Percentiles rank a stretch among this genome's conserved stretches.
These are phyloP conservation scores for Pampus argenteus DNA, from an alignment of 2,797 vertebrate species.

Conservation along the genomic window DNA sequence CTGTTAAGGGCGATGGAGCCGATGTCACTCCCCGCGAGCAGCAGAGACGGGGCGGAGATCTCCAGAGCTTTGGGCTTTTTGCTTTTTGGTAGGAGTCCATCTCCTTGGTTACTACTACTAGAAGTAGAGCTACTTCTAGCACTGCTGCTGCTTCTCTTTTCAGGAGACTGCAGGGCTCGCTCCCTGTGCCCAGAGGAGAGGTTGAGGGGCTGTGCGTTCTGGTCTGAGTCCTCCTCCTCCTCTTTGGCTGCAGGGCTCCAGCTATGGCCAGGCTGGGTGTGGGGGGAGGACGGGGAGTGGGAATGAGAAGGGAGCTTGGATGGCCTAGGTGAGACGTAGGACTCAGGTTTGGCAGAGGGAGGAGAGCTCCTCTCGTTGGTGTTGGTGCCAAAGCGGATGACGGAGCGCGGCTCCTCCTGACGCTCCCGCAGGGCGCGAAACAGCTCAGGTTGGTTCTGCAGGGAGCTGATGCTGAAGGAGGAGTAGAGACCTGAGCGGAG, in stretches of 20 bases:
- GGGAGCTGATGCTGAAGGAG: conserved; percentile 91
- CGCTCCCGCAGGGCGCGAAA: conserved; percentile 89
- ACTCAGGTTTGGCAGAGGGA: conserved; percentile 82
- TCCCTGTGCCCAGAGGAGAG: conserved; percentile 93
- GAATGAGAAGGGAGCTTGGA: conserved; percentile 83
- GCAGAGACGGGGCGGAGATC: conserved; percentile 90
- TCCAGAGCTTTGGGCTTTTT: conserved; percentile 96
- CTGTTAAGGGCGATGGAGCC: conserved; percentile 97
- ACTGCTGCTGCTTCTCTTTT: conserved; percentile 65
- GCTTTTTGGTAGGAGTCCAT: conserved; percentile 90
- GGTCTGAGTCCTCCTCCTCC: conserved; percentile 76
- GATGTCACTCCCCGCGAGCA: conserved; percentile 91
- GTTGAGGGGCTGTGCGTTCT: conserved; percentile 89
- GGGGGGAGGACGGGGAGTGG: conserved; percentile 83
- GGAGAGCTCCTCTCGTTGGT: conserved; percentile 83
- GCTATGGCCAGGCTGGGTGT: conserved; percentile 75
- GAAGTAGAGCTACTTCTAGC: conserved; percentile 55
- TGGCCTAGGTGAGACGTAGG: conserved; percentile 75
- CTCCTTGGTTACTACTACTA: conserved; percentile 74
- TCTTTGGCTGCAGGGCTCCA: conserved; percentile 83
- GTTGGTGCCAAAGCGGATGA: conserved; percentile 95
- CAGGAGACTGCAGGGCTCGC: conserved; percentile 82
- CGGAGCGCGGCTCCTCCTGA: conserved; percentile 91
- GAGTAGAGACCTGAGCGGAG: conserved; percentile 94
- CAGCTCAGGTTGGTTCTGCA: conserved; percentile 88